Evolutionary conservation across 2,888 invertebrate genomes (phyloP).

Genomic region (Ligdia adustata): DNA sequence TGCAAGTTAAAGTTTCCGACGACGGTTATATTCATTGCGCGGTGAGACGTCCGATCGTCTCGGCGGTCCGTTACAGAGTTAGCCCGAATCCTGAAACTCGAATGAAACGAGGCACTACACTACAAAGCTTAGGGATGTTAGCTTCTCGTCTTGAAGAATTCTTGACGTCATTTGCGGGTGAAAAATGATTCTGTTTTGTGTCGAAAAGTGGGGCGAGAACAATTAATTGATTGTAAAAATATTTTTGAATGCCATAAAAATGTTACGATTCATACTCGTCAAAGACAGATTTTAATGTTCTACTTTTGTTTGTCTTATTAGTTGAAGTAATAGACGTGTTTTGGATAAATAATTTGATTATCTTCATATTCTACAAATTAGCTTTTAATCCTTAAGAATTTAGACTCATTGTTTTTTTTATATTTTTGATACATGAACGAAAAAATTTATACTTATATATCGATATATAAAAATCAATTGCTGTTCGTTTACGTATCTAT

Average conservation of each 20-base stretch:
- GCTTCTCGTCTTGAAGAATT: constrained; percentile 21
- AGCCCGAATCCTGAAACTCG: constrained; percentile 45
- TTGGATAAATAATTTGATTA: background rate
- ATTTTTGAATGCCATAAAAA: constrained; percentile 3
- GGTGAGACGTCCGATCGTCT: constrained; percentile 44
- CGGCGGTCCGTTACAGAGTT: constrained; percentile 47
- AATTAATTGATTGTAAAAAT: constrained; percentile 5
- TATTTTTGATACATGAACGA: too few species aligned
- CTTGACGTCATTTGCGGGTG: constrained; percentile 16
- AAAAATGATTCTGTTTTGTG: constrained; percentile 10
- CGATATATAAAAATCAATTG: too few species aligned
- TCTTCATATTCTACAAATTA: too few species aligned
- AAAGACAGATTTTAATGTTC: background rate
- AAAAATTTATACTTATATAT: too few species aligned
- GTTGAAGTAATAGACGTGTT: background rate
- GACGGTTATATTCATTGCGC: constrained; percentile 19
- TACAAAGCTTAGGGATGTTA: constrained; percentile 13
- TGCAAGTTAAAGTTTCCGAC: constrained; percentile 17
- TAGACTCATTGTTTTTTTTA: too few species aligned
- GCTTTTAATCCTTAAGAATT: too few species aligned
- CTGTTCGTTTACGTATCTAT: too few species aligned
- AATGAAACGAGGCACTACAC: constrained; percentile 22
- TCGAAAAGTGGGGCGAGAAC: background rate
- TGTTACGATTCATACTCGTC: constrained; percentile 1
- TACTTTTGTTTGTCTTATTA: background rate